These are phyloP conservation scores for Pyralis farinalis DNA, from an alignment of 2,888 invertebrate species.

Conservation along the genomic window DNA sequence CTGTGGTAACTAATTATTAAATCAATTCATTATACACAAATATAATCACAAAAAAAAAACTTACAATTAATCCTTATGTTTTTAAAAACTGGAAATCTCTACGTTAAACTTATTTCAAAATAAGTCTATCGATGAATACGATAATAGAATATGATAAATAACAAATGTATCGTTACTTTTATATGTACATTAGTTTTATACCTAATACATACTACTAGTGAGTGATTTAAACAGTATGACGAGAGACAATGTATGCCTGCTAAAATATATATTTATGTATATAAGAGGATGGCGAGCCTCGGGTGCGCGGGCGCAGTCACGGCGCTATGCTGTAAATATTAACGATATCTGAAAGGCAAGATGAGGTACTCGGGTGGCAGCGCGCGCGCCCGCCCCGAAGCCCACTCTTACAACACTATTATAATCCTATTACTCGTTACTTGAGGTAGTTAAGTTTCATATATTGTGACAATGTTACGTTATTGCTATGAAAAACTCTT, in stretches of 20 bases:
- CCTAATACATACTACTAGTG: constrained; percentile 63
- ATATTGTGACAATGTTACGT: constrained; percentile 55
- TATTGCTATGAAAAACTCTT: constrained; percentile 67
- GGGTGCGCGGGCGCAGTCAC: constrained; percentile 14
- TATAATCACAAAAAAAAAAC: constrained; percentile 64
- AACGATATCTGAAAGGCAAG: constrained; percentile 49
- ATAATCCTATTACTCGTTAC: constrained; percentile 63
- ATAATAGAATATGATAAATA: constrained; percentile 76
- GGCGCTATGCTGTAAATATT: constrained; percentile 23
- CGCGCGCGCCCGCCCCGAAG: constrained; percentile 22
- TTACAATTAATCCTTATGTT: constrained; percentile 59
- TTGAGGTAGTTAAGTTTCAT: constrained; percentile 76
- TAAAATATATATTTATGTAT: constrained; percentile 43
- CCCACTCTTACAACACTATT: constrained; percentile 45
- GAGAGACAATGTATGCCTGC: constrained; percentile 57
- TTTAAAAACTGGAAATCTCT: constrained; percentile 67
- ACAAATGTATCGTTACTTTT: constrained; percentile 66
- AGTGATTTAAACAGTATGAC: constrained; percentile 65
- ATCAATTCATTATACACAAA: constrained; percentile 72
- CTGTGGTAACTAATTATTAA: constrained; percentile 75
- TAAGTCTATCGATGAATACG: constrained; percentile 70
- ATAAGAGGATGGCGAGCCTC: constrained; percentile 16
- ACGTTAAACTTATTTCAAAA: constrained; percentile 70
- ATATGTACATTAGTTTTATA: constrained; percentile 68
- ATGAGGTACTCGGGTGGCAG: constrained; percentile 40